Percentiles rank a stretch among this genome's conserved stretches.
Evolutionary conservation across 2,888 invertebrate genomes (phyloP).

Genomic region (Congeria kusceri): DNA sequence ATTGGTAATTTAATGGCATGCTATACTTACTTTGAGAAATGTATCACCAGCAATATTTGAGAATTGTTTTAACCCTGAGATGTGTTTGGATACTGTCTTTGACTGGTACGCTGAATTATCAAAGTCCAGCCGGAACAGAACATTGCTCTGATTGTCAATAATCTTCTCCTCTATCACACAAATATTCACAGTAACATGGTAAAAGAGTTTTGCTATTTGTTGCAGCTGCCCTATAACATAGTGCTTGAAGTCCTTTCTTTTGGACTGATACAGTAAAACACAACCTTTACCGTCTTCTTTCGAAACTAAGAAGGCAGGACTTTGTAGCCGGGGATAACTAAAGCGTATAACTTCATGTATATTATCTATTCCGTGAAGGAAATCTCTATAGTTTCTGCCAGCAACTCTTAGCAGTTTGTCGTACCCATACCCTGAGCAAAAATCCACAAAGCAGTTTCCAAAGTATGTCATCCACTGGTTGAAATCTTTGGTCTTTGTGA

Average conservation of each 20-base stretch:
- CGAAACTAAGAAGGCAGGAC: conserved; percentile 96
- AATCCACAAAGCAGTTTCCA: conserved; percentile 95
- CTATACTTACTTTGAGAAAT: conserved; percentile 73
- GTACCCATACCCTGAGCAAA: conserved; percentile 95
- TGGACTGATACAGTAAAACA: conserved; percentile 92
- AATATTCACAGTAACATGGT: conserved; percentile 90
- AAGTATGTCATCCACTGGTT: conserved; percentile 94
- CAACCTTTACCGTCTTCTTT: conserved; percentile 94
- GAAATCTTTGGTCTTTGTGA: conserved; percentile 87
- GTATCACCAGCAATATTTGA: conserved; percentile 67
- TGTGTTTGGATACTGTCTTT: conserved; percentile 13
- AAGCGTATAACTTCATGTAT: conserved; percentile 96
- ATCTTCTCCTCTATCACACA: conserved; percentile 79
- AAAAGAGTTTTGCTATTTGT: conserved; percentile 94
- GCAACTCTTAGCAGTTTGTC: conserved; percentile 94
- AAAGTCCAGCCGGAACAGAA: conserved; percentile 91
- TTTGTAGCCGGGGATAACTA: conserved; percentile 95
- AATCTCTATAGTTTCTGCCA: conserved; percentile 95
- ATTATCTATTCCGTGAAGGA: conserved; percentile 95
- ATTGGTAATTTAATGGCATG: too few species aligned
- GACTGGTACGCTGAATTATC: conserved; percentile 92
- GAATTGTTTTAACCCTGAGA: conserved; percentile 53
- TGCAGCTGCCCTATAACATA: conserved; percentile 90
- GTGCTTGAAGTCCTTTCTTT: conserved; percentile 88
- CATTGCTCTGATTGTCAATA: conserved; percentile 73